These are phyloP conservation scores for Ciconia stormi DNA, from an alignment of 2,113 vertebrate genomes.

Conservation along the genomic window DNA sequence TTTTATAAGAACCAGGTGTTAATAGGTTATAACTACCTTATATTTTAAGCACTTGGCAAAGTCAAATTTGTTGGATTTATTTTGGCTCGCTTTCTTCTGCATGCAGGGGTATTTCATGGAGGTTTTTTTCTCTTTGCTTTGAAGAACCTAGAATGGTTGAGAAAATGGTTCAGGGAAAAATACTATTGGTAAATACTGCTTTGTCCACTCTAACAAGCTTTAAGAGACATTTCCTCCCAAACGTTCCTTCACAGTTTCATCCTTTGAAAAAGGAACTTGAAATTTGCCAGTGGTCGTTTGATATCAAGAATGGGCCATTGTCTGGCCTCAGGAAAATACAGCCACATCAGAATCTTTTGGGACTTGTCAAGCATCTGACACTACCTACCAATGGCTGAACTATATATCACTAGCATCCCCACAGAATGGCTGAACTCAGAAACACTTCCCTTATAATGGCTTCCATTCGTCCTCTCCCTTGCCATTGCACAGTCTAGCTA, in stretches of 20 bases:
- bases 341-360: neutral
- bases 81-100: neutral
- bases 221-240: neutral
- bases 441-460: neutral
- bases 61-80: neutral
- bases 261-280: neutral
- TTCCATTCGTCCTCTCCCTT: neutral
- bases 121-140: neutral
- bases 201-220: neutral
- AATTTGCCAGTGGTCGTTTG: neutral
- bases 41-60: neutral
- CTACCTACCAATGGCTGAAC: neutral
- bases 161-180: neutral
- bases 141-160: neutral
- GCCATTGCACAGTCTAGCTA: neutral
- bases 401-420: accelerated
- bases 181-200: neutral
- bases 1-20: neutral
- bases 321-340: neutral
- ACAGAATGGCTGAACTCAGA: neutral
- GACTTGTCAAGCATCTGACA: neutral
- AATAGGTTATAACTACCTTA: neutral
- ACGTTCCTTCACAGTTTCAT: neutral
- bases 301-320: neutral
- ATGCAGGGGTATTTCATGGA: neutral